Evolutionary conservation across 1,140 invertebrate genomes (phyloP).

Genomic region (Tetramorium parvispinum): DNA sequence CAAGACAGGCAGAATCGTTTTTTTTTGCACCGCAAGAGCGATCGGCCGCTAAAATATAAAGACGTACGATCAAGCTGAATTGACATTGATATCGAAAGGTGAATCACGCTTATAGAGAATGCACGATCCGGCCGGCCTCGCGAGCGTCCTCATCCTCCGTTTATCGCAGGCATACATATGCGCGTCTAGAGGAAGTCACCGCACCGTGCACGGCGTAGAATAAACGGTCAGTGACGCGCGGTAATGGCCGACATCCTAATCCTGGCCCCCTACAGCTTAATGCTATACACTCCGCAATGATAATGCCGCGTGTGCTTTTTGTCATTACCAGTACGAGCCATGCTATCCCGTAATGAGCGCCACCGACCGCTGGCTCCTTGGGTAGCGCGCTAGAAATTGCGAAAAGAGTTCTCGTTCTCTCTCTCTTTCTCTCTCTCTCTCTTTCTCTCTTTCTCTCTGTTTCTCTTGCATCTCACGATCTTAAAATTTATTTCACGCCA

Average conservation of each 20-base stretch:
- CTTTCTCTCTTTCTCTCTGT: not conserved
- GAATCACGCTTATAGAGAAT: slow-evolving; percentile 59
- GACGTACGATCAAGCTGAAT: slow-evolving; percentile 39
- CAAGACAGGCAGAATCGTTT: not conserved
- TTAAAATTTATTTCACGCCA: not conserved
- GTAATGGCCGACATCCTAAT: slow-evolving; percentile 86
- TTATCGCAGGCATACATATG: slow-evolving; percentile 76
- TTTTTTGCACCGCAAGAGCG: not conserved
- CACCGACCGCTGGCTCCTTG: slow-evolving; percentile 64
- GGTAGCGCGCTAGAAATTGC: not conserved
- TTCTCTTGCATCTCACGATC: not conserved
- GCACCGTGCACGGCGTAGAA: slow-evolving; percentile 81
- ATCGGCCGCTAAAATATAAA: slow-evolving; percentile 26
- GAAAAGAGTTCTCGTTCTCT: not conserved
- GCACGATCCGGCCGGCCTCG: slow-evolving; percentile 70
- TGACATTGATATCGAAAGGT: slow-evolving; percentile 62
- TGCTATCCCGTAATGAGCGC: slow-evolving; percentile 77
- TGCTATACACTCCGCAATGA: slow-evolving; percentile 82
- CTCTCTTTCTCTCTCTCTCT: too few relatives aligned
- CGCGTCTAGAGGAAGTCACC: slow-evolving; percentile 84
- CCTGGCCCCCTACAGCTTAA: slow-evolving; percentile 85
- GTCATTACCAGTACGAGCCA: slow-evolving; percentile 81
- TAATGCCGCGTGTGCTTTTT: slow-evolving; percentile 85
- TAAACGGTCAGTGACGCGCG: slow-evolving; percentile 86
- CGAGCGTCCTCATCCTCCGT: slow-evolving; percentile 81